phyloP scores from a whole-genome alignment of 2,797 vertebrate species.

The Sebastes diaconus region DNA sequence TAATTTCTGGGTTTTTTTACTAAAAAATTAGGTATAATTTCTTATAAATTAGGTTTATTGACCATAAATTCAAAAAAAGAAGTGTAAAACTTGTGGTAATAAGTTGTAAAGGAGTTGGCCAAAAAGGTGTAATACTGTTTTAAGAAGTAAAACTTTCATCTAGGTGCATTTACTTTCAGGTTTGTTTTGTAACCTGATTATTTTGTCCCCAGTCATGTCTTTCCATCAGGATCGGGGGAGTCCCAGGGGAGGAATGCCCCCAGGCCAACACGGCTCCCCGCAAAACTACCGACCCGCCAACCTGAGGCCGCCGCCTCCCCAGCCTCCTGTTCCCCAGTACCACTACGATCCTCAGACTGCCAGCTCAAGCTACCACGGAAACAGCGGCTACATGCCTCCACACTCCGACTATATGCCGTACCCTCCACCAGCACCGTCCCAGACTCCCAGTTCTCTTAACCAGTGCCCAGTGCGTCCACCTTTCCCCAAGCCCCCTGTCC shows the following conservation, averaged over 20 bases:
- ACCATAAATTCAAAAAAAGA: accelerated
- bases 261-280: conserved; percentile 81
- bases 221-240: conserved; percentile 90
- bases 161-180: background rate
- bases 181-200: background rate
- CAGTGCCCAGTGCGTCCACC: conserved; percentile 88
- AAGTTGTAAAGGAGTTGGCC: no score
- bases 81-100: no score
- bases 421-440: conserved; percentile 85
- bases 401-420: conserved; percentile 90
- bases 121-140: no score
- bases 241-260: conserved; percentile 85
- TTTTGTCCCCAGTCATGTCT: conserved; percentile 84
- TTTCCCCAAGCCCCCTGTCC: conserved; percentile 84
- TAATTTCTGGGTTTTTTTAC: no score
- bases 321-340: conserved; percentile 85
- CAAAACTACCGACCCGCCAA: conserved; percentile 87
- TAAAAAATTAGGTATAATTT: accelerated
- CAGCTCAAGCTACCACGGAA: conserved; percentile 83
- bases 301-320: conserved; percentile 85
- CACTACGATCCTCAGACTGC: conserved; percentile 87
- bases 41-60: accelerated
- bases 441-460: conserved; percentile 79
- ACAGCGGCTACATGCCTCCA: conserved; percentile 84
- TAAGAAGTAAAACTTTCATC: background rate